Percentiles rank a stretch among this genome's conserved stretches.
phyloP scores from a whole-genome alignment of 2,113 vertebrate genomes.

The Tapirus terrestris region DNA sequence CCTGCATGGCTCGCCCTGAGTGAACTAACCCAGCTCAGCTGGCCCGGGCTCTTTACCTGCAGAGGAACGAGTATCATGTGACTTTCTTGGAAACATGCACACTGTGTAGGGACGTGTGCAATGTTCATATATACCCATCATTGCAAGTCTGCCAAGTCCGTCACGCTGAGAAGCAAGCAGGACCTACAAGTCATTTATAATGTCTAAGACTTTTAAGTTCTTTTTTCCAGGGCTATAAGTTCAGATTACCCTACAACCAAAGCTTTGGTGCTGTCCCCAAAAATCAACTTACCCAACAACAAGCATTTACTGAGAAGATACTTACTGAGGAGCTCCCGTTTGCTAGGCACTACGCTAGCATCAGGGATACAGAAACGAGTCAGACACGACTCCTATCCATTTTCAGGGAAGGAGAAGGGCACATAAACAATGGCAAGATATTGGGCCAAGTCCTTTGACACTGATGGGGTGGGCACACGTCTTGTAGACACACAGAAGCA shows the following conservation, averaged over 20 bases:
- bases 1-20: not conserved
- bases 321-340: not conserved
- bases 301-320: slow-evolving; percentile 13
- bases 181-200: not conserved
- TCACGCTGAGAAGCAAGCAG: not conserved
- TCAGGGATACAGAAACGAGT: not conserved
- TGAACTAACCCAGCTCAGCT: not conserved
- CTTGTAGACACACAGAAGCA: not conserved
- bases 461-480: not conserved
- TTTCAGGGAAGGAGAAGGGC: not conserved
- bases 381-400: not conserved
- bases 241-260: not conserved
- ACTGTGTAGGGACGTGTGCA: not conserved
- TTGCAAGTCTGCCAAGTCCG: not conserved
- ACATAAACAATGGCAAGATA: not conserved
- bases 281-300: not conserved
- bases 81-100: slow-evolving; percentile 13
- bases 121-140: not conserved
- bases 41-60: slow-evolving; percentile 2
- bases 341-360: not conserved
- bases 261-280: not conserved
- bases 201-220: not conserved
- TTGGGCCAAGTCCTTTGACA: not conserved
- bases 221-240: not conserved
- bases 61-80: not conserved